Base-by-base conservation (phyloP, 2,113 vertebrate species). In the Pteronura brasiliensis region DNA sequence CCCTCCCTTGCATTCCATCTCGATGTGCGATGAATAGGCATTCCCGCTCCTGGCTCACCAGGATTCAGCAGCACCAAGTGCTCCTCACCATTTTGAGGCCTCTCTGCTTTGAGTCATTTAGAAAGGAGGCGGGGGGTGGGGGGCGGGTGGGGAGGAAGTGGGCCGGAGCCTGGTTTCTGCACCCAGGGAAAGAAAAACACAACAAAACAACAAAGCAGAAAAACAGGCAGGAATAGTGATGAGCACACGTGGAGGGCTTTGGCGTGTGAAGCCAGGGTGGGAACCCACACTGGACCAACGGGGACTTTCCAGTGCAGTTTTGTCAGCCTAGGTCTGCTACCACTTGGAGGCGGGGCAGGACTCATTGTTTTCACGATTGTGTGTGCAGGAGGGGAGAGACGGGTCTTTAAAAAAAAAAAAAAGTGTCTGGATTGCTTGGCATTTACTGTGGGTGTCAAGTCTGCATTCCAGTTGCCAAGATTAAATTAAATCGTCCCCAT, bases 331-430 rank as follows among this genome's bases (percentile, higher is more conserved):
- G 11, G 39, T 15, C 6, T 31, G 49, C 65, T 67, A 0, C 63
- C 1, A 0, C 63, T 21, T 23, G 0, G 0, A 63, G 42, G 29
- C 42, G 23, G 8, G 0, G 2, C 0, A 8, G 1, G 11, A 12
- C 27, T 44, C 1, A 18, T 2, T 25, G 57, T 67, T 52, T 17
- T 1, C 47, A 15, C 2, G 61, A 20, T 23, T 47, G 21, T 13
- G 15, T 52, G 29, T 21, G 59, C 17, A 0, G 27, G 1, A 1
- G 21, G 65, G 57, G 7, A 23, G 18, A 49, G 49, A 11, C 0
- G 21, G 88, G 47, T 3, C 79, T 90, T 36, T 14, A 20, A 61
- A 63, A 15, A 44, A 44, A 31, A 55, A 57, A 12, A 44, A 44
- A 31, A 57, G 71, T 3, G 34, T 63, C 3, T 31, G 63, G n/a